Evolutionary conservation across 2,113 vertebrate species (phyloP), one percentile per base, ranked within the genome.

Genomic region (Barbus barbus): DNA sequence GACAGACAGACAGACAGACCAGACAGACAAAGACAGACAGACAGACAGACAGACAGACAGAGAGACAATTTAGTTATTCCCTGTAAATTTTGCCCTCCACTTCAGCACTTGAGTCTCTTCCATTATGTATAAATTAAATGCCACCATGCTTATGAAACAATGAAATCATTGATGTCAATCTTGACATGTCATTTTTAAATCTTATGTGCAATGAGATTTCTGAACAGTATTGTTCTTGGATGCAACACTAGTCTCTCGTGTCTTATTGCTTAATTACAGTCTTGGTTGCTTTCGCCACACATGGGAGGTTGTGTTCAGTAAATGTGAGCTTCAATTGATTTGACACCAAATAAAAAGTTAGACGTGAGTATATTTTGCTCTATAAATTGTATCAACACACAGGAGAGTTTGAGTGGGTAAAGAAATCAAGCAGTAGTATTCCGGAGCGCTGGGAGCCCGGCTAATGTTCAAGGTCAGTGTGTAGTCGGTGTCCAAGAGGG

Each of bases 381-480:
- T 74, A 77, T 26, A 58, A 69, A 58, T 77, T 77, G 38, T 51
- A 71, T 83, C 82, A 83, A 83, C 80, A 73, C 41, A 78, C 44
- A 9, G 36, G 36, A 56, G 61, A 56, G 72, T 83, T 83, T n/a
- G 69, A 72, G 81, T 67, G 65, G 65, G 82, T 86, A 78, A 78
- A 78, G 65, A 74, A 75, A 38, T 76, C 77, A 81, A 76, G 82
- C 75, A 60, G 22, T 60, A 36, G 44, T 36, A 53, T 81, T 67
- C 44, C 1, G 20, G 63, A 81, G 20, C 14, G 6, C 79, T 18
- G 58, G 67, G 76, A 63, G 72, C 53, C 63, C 33, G 56, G 73
- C 78, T 86, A 65, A 56, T 84, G 82, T 86, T 83, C 88, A 90
- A 84, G 88, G 89, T 89, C 81, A 88, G 69, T 69, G 86, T 63